These are phyloP conservation scores for Trichopria drosophilae DNA, from an alignment of 2,888 invertebrate species.

Conservation along the genomic window DNA sequence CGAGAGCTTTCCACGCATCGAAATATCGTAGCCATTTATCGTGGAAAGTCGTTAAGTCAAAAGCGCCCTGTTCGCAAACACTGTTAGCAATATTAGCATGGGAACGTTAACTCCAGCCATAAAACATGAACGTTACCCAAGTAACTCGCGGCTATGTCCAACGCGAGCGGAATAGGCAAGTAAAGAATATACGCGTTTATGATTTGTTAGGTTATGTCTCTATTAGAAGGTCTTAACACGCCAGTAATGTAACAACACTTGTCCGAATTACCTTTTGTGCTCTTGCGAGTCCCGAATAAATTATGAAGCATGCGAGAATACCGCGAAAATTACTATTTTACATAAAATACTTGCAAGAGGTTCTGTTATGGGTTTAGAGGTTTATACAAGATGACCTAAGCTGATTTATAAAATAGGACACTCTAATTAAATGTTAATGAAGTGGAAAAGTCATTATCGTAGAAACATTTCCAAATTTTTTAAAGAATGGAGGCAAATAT, in stretches of 20 bases:
- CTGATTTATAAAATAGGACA: no score
- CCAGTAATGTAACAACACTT: conserved; percentile 21
- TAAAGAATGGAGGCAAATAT: no score
- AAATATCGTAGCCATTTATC: conserved; percentile 21
- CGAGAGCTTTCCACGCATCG: conserved; percentile 16
- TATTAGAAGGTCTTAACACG: conserved; percentile 22
- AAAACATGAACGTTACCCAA: conserved; percentile 25
- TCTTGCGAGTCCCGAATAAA: no score
- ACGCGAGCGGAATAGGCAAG: neutral
- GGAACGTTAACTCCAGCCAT: conserved; percentile 29
- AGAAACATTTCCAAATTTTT: no score
- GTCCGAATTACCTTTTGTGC: neutral
- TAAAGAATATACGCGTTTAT: conserved; percentile 25
- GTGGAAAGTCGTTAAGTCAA: conserved; percentile 10
- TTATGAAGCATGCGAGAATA: no score
- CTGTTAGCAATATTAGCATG: conserved; percentile 29
- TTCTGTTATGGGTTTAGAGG: no score
- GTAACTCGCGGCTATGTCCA: neutral
- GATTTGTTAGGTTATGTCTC: conserved; percentile 25
- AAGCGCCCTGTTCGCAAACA: conserved; percentile 18
- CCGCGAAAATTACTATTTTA: no score
- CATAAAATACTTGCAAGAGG: no score
- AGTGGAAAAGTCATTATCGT: no score
- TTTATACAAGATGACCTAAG: no score
- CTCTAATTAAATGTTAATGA: no score